Conservation (phyloP, 1,140 invertebrate genomes). For the Hypothenemus hampei region DNA sequence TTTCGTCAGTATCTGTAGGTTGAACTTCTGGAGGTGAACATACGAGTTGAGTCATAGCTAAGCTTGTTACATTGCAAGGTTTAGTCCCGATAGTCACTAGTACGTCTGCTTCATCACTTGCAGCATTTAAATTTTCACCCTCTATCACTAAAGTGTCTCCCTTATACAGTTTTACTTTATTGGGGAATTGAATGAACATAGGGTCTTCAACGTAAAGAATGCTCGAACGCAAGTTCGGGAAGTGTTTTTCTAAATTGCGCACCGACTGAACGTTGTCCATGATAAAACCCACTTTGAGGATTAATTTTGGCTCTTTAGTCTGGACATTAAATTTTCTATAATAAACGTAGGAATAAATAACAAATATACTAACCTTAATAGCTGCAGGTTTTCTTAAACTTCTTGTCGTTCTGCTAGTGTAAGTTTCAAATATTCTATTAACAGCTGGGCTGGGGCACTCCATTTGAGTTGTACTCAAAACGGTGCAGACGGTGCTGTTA, state of each 20-base stretch:
- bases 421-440: conserved; percentile 47
- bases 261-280: conserved; percentile 94
- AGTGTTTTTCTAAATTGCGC: conserved; percentile 81
- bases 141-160: conserved; percentile 94
- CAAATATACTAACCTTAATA: conserved; percentile 34
- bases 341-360: neutral
- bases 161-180: conserved; percentile 83
- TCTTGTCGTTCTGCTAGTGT: conserved; percentile 33
- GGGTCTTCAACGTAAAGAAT: conserved; percentile 91
- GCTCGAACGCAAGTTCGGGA: conserved; percentile 69
- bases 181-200: conserved; percentile 80
- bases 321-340: conserved; percentile 15
- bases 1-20: conserved; percentile 82
- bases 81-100: conserved; percentile 85
- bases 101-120: conserved; percentile 89
- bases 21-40: conserved; percentile 84
- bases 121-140: conserved; percentile 85
- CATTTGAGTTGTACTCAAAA: conserved; percentile 87
- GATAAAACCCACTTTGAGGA: conserved; percentile 78
- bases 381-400: conserved; percentile 42
- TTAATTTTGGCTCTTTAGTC: conserved; percentile 50
- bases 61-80: conserved; percentile 87
- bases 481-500: conserved; percentile 78
- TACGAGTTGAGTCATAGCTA: conserved; percentile 81
- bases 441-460: conserved; percentile 90